Conservation (phyloP, 30 jellyfish, hydroid and myxozoan genomes). For the Nemopilema nomurai region DNA sequence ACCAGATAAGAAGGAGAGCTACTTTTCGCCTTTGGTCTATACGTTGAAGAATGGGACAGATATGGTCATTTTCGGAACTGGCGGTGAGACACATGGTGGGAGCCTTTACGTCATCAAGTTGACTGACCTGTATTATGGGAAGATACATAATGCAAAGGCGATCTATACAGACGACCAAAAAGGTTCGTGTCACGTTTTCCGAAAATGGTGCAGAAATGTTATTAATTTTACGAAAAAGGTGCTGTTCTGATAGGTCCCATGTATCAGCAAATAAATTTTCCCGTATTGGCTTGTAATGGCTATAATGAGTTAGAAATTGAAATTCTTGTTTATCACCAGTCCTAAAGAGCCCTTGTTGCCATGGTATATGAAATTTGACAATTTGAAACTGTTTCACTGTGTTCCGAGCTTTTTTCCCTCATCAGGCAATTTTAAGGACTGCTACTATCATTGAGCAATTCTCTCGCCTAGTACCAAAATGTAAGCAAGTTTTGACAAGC, state of each 20-base stretch:
- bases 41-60: conserved; percentile 76
- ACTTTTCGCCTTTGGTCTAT: conserved; percentile 89
- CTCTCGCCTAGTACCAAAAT: no score
- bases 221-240: no score
- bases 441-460: no score
- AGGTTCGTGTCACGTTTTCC: conserved; percentile 37
- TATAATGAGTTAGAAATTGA: background rate
- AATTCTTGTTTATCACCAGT: background rate
- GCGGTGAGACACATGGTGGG: conserved; percentile 94
- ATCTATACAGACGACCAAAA: conserved; percentile 47
- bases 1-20: conserved; percentile 82
- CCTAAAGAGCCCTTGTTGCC: no score
- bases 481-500: no score
- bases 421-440: no score
- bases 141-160: conserved; percentile 33
- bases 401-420: no score
- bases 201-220: background rate
- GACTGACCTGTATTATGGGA: conserved; percentile 64
- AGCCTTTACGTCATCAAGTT: conserved; percentile 73
- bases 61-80: conserved; percentile 82
- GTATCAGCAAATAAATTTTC: no score
- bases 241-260: no score
- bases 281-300: no score
- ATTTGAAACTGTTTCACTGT: no score
- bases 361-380: no score